phyloP scores from a whole-genome alignment of 2,113 vertebrate species.

The Pao palembangensis region DNA sequence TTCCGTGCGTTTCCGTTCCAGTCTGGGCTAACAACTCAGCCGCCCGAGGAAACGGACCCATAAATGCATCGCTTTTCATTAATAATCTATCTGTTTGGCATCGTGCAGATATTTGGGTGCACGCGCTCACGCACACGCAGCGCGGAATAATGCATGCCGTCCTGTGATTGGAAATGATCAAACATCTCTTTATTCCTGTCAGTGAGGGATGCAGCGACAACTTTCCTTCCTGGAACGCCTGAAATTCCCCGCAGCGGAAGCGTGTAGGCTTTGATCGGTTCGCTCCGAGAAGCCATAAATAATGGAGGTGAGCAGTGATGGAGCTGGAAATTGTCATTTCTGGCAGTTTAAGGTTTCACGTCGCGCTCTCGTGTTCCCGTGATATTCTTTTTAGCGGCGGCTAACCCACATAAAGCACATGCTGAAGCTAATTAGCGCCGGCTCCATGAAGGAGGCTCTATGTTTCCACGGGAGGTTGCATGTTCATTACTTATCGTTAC shows the following conservation, averaged over 20 bases:
- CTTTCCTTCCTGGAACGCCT: constrained; percentile 32
- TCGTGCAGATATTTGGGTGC: background rate
- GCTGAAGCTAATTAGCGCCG: background rate
- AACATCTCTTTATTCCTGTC: constrained; percentile 25
- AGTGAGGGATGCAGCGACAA: constrained; percentile 35
- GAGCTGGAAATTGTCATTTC: constrained; percentile 7
- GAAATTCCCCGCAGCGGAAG: constrained; percentile 31
- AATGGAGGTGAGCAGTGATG: constrained; percentile 37
- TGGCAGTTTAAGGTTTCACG: constrained; percentile 8
- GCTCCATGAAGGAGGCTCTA: constrained; percentile 11
- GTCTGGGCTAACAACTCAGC: background rate
- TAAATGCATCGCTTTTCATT: constrained; percentile 39
- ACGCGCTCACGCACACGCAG: background rate
- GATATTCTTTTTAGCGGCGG: background rate
- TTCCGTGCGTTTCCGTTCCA: background rate
- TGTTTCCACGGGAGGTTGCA: constrained; percentile 38
- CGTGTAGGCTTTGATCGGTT: constrained; percentile 43
- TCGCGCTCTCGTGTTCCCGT: background rate
- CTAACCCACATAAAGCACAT: constrained; percentile 3
- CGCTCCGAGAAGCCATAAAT: constrained; percentile 43
- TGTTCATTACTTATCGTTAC: constrained; percentile 42
- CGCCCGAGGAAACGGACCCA: constrained; percentile 21
- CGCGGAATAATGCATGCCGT: constrained; percentile 45
- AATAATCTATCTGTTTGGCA: constrained; percentile 44
- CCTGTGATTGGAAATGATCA: constrained; percentile 54